phyloP scores from a whole-genome alignment of 2,113 vertebrate genomes.

The Orientallactaga bullata region DNA sequence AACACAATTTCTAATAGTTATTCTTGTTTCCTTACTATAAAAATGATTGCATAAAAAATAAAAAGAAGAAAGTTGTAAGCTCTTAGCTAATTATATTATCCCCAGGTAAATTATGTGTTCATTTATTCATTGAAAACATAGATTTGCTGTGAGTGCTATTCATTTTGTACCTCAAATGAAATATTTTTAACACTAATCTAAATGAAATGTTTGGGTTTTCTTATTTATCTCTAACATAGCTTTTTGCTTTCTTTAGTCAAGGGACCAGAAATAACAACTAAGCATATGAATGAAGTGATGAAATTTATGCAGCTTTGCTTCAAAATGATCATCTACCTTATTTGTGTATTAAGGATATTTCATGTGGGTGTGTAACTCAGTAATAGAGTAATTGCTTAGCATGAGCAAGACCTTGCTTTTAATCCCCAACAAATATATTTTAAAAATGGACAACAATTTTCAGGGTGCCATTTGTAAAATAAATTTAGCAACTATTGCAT shows the following conservation, averaged over 20 bases:
- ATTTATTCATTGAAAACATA: constrained; percentile 36
- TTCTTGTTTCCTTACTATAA: neutral
- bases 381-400: neutral
- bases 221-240: constrained; percentile 5
- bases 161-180: neutral
- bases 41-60: constrained; percentile 34
- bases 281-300: neutral
- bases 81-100: constrained; percentile 7
- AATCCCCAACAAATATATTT: neutral
- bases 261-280: neutral
- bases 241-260: neutral
- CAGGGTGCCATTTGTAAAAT: constrained; percentile 16
- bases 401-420: neutral
- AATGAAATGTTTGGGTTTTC: neutral
- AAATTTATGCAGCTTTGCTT: neutral
- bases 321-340: neutral
- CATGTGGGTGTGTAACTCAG: neutral
- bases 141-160: neutral
- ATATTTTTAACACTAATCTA: neutral
- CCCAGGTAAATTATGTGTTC: neutral
- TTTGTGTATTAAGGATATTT: constrained; percentile 15
- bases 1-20: neutral
- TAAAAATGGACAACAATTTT: constrained; percentile 33
- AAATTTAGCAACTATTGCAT: constrained; percentile 26
- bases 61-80: neutral